These are phyloP conservation scores for Gambelia wislizenii DNA, from an alignment of 2,797 vertebrate genomes.

Conservation along the genomic window DNA sequence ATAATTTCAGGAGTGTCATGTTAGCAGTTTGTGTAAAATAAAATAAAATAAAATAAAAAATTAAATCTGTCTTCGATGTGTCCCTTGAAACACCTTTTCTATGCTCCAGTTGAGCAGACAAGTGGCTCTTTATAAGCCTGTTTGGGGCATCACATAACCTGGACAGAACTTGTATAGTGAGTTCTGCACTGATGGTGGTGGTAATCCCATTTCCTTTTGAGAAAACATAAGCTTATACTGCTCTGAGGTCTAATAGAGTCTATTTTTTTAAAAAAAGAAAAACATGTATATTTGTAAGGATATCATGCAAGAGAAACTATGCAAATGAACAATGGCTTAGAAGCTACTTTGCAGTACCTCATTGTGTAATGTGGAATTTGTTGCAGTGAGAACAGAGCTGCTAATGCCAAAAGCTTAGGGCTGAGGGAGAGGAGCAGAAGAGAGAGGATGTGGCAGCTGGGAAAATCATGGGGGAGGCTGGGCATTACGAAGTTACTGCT, in stretches of 20 bases:
- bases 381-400: not conserved
- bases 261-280: not conserved
- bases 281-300: not conserved
- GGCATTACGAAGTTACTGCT: not conserved
- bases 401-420: not conserved
- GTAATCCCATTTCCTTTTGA: not conserved
- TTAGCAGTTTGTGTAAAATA: not conserved
- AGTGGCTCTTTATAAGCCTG: not conserved
- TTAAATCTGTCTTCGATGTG: not conserved
- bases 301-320: not conserved
- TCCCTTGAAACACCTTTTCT: not conserved
- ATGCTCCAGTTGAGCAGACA: not conserved
- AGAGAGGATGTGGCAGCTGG: not conserved
- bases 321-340: not conserved
- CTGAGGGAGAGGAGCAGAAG: not conserved
- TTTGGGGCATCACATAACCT: not conserved
- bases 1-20: not conserved
- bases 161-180: not conserved
- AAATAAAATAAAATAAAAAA: not conserved
- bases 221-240: not conserved
- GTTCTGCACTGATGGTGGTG: not conserved
- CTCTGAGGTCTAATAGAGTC: too few relatives aligned
- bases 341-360: not conserved
- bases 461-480: not conserved
- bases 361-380: not conserved